phyloP scores from a whole-genome alignment of 2,797 vertebrate species.

The Cynopterus sphinx region DNA sequence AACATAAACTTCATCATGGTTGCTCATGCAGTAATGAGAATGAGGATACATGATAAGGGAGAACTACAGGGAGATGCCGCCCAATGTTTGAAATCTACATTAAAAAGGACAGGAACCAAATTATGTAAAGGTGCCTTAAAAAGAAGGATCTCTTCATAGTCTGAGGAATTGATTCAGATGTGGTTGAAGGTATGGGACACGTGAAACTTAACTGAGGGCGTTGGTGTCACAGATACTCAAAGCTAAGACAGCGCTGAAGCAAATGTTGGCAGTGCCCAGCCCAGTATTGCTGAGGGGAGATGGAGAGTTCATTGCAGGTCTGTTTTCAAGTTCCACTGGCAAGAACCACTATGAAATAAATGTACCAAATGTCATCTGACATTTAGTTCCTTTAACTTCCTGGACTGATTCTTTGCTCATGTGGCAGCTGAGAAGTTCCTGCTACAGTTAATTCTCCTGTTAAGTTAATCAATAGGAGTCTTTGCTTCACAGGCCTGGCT shows the following conservation, averaged over 20 bases:
- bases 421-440: background rate
- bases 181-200: background rate
- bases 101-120: background rate
- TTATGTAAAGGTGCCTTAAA: background rate
- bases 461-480: background rate
- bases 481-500: constrained; percentile 46
- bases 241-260: background rate
- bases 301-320: accelerated
- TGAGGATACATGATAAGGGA: background rate
- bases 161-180: background rate
- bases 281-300: background rate
- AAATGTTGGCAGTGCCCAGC: background rate
- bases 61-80: background rate
- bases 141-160: background rate
- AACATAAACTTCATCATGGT: background rate
- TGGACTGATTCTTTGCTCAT: background rate
- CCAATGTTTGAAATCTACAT: background rate
- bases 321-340: background rate
- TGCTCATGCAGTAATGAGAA: background rate
- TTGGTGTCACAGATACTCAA: background rate
- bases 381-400: background rate
- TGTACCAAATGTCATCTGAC: background rate
- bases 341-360: background rate
- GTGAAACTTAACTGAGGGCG: background rate
- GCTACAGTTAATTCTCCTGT: background rate